These are phyloP conservation scores for Eilema sororculum DNA, from an alignment of 2,888 invertebrate genomes.

Conservation along the genomic window DNA sequence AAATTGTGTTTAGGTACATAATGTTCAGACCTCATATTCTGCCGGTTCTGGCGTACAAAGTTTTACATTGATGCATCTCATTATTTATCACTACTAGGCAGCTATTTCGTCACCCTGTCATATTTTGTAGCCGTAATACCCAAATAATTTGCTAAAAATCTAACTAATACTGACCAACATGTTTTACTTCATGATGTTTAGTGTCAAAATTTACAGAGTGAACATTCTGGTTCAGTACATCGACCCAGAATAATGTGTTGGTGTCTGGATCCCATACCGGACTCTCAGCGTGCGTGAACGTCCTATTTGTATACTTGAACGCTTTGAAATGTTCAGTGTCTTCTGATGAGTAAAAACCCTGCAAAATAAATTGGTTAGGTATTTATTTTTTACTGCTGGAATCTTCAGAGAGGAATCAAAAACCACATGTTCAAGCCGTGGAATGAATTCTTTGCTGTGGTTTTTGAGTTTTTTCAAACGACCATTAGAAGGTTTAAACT, in stretches of 20 bases:
- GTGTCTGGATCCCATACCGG: conserved; percentile 73
- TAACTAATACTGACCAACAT: conserved; percentile 39
- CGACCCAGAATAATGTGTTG: conserved; percentile 75
- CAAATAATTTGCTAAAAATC: neutral
- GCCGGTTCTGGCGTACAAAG: too few relatives aligned
- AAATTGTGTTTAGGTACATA: too few relatives aligned
- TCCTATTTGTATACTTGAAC: conserved; percentile 45
- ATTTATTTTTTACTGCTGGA: neutral
- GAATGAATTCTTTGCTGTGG: too few relatives aligned
- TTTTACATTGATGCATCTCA: too few relatives aligned
- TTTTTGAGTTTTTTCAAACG: too few relatives aligned
- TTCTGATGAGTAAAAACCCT: conserved; percentile 26
- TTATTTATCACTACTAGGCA: too few relatives aligned
- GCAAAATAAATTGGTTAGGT: neutral
- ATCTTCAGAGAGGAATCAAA: too few relatives aligned
- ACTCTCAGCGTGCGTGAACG: conserved; percentile 52
- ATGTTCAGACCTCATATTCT: too few relatives aligned
- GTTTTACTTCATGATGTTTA: conserved; percentile 57
- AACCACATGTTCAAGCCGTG: too few relatives aligned
- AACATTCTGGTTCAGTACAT: conserved; percentile 62
- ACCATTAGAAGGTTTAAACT: too few relatives aligned
- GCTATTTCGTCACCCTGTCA: too few relatives aligned
- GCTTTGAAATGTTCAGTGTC: conserved; percentile 23
- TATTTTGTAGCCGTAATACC: too few relatives aligned
- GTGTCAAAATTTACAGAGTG: conserved; percentile 73